Evolutionary conservation across 30 jellyfish, hydroid and myxozoan genomes (phyloP).

Genomic region (Sanderia malayensis): DNA sequence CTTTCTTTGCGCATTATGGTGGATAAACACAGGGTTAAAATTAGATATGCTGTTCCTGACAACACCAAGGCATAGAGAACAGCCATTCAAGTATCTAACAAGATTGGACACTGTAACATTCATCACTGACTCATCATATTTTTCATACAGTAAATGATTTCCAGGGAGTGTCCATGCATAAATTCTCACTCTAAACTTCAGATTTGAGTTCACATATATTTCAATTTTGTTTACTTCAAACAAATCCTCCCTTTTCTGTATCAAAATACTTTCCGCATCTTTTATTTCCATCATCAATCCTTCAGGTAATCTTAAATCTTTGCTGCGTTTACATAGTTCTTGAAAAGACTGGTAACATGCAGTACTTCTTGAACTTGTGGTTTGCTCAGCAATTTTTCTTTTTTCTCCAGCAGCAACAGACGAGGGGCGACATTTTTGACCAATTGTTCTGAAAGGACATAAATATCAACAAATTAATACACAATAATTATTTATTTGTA

Average conservation of each 20-base stretch:
- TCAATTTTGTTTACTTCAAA: conserved; percentile 30
- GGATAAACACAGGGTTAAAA: not conserved
- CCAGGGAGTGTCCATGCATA: conserved; percentile 53
- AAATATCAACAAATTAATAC: too few species aligned
- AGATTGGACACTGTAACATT: conserved; percentile 41
- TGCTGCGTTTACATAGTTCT: conserved; percentile 7
- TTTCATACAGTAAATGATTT: conserved; percentile 21
- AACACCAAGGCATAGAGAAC: conserved; percentile 4
- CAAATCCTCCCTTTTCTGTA: conserved; percentile 1
- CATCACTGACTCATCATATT: conserved; percentile 30
- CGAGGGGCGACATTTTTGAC: not conserved
- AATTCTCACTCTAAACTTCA: conserved; percentile 28
- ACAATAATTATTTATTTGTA: too few species aligned
- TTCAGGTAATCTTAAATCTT: conserved; percentile 8
- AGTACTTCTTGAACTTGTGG: not conserved
- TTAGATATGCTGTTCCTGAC: not conserved
- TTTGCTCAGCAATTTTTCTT: not conserved
- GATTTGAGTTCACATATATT: conserved; percentile 19
- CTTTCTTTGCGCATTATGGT: conserved; percentile 1
- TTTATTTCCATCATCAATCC: not conserved
- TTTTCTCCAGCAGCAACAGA: not conserved
- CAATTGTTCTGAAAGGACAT: not conserved
- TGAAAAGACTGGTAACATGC: conserved; percentile 11
- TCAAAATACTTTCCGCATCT: not conserved
- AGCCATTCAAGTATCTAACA: not conserved